phyloP scores from a whole-genome alignment of 2,797 vertebrate species.

The Smutsia temminckii region DNA sequence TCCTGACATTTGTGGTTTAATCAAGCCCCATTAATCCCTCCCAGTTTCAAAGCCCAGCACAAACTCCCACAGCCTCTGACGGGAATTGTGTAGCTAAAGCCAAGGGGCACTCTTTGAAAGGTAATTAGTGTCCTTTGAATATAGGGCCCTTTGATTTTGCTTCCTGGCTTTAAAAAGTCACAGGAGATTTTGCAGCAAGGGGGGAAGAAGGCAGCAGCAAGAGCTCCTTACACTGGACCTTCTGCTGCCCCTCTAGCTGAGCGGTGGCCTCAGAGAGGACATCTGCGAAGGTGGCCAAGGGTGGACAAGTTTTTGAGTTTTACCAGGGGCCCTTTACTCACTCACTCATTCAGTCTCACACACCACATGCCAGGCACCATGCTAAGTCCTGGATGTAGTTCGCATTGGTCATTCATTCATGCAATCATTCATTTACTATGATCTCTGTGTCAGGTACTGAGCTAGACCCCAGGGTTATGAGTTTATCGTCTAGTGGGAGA shows the following conservation, averaged over 20 bases:
- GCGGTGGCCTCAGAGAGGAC: neutral
- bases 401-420: neutral
- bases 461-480: neutral
- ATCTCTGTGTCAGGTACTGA: neutral
- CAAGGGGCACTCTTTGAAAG: slow-evolving; percentile 78
- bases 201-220: neutral
- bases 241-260: neutral
- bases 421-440: neutral
- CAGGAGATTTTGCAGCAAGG: slow-evolving; percentile 70
- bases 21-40: slow-evolving; percentile 72
- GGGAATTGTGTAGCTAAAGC: slow-evolving; percentile 72
- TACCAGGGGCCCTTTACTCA: neutral
- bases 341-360: neutral
- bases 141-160: slow-evolving; percentile 75
- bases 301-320: no score
- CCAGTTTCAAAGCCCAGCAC: slow-evolving; percentile 73
- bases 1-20: slow-evolving; percentile 79
- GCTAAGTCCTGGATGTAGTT: neutral
- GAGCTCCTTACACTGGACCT: neutral
- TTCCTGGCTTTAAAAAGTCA: slow-evolving; percentile 77
- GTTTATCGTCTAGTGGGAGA: neutral
- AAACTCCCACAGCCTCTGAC: slow-evolving; percentile 74
- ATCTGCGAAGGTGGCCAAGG: neutral
- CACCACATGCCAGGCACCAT: neutral
- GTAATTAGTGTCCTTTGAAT: slow-evolving; percentile 81